Base-by-base conservation (phyloP, 2,888 invertebrate species). In the Apamea monoglypha region DNA sequence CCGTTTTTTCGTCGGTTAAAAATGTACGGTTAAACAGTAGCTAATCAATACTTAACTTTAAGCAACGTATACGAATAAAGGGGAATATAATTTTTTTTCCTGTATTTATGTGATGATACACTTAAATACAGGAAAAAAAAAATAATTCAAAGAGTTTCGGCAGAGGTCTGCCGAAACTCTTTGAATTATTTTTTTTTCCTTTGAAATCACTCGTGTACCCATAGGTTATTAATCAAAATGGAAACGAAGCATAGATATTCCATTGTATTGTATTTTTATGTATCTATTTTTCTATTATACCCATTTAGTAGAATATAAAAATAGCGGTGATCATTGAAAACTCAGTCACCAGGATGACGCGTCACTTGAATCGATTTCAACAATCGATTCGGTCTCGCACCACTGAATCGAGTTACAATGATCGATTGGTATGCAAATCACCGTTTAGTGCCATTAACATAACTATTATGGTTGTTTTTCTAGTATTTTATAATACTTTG, bases 351-450 rank as follows among this genome's bases (percentile, higher is more conserved):
- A 21, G 74, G 72, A 80, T 85, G 85, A 86, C 74, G 75, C 56
- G 83, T 61, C 76, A 73, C 25, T 69, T 87, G 85, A 86, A 90
- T 91, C 88, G 90, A 89, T 89, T 80, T 70, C 59, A 87, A 92
- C 91, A 91, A 92, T 92, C 89, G 91, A 92, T 91, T 74, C 36
- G 7, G 88, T 89, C 87, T 78, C 92, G 92, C 90, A 77, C 85
- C 89, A 78, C 79, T 85, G 88, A 89, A 73, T 76, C 80, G 71
- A 87, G 70, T 82, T 78, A 76, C 84, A 88, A 89, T 87, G 82
- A 89, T 91, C 91, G 89, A 93, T 94, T 93, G 89, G 88, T 90
- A 94, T 94, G 93, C 89, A 86, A 93, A 93, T 85, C 68, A 81
- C 68, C 82, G 74, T 89, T 88, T 85, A 87, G 70, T 72, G 53